phyloP scores from a whole-genome alignment of 2,888 invertebrate genomes.

The Nesidiocoris tenuis region DNA sequence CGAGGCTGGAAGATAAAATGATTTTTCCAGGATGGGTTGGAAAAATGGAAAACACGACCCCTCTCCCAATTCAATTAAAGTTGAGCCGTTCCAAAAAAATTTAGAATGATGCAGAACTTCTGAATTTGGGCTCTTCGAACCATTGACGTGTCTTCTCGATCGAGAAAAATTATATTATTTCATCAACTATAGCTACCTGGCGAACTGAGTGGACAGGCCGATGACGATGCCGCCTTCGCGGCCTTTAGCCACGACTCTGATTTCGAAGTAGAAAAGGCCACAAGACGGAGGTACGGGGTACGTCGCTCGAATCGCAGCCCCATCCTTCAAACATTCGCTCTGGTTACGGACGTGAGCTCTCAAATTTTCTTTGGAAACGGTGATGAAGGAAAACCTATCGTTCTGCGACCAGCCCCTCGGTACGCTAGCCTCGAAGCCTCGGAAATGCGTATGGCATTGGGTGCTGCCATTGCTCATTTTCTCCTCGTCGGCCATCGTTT shows the following conservation, averaged over 20 bases:
- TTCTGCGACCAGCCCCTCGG: constrained; percentile 32
- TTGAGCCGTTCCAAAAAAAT: too few species aligned
- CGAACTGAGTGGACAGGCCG: constrained; percentile 35
- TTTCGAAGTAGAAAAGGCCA: constrained; percentile 36
- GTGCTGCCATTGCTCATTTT: constrained; percentile 30
- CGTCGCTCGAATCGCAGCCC: constrained; percentile 29
- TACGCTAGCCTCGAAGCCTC: constrained; percentile 26
- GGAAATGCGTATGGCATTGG: constrained; percentile 18
- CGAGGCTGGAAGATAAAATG: not conserved
- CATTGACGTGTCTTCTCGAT: too few species aligned
- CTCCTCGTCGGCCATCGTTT: constrained; percentile 24
- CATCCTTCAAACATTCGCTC: constrained; percentile 25
- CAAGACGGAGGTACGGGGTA: constrained; percentile 25
- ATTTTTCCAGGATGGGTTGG: too few species aligned
- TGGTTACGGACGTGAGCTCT: constrained; percentile 26
- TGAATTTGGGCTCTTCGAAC: too few species aligned
- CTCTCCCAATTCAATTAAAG: too few species aligned
- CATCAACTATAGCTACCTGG: too few species aligned
- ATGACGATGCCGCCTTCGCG: constrained; percentile 34
- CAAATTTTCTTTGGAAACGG: constrained; percentile 34
- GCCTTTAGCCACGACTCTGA: constrained; percentile 36
- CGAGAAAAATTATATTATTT: too few species aligned
- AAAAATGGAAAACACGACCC: too few species aligned
- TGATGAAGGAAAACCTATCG: constrained; percentile 35
- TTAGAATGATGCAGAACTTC: too few species aligned